Percentiles rank a stretch among this genome's conserved stretches.
phyloP scores from a whole-genome alignment of 2,888 invertebrate genomes.

The Ormyrus thymus region DNA sequence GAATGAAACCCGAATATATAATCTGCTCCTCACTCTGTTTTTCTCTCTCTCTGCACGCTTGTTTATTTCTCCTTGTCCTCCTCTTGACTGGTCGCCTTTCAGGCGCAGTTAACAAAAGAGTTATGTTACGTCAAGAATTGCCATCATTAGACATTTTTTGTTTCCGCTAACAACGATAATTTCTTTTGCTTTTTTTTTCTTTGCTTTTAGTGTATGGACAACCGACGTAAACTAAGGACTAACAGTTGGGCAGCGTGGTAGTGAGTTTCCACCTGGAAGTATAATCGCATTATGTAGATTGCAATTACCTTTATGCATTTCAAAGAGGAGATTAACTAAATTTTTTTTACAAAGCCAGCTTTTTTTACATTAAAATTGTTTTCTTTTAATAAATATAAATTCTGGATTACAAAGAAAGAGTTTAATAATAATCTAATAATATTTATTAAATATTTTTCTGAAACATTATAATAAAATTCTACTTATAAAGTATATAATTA shows the following conservation, averaged over 20 bases:
- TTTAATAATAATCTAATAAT: too few relatives aligned
- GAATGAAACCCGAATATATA: slow-evolving; percentile 56
- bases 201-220: slow-evolving; percentile 70
- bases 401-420: too few relatives aligned
- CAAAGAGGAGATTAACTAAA: slow-evolving; percentile 1
- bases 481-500: too few relatives aligned
- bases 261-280: slow-evolving; percentile 70
- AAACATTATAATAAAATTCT: too few relatives aligned
- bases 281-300: slow-evolving; percentile 47
- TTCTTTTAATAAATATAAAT: too few relatives aligned
- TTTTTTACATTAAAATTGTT: too few relatives aligned
- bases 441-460: too few relatives aligned
- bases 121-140: slow-evolving; percentile 68
- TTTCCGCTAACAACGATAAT: slow-evolving; percentile 72
- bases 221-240: slow-evolving; percentile 74
- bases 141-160: slow-evolving; percentile 66
- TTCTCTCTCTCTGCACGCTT: slow-evolving; percentile 57
- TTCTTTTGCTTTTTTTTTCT: slow-evolving; percentile 62
- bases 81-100: slow-evolving; percentile 55
- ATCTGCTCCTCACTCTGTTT: slow-evolving; percentile 47
- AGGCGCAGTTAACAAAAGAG: slow-evolving; percentile 68
- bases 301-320: slow-evolving; percentile 13
- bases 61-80: slow-evolving; percentile 59
- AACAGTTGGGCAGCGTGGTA: slow-evolving; percentile 74
- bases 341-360: not conserved